Evolutionary conservation across 2,113 vertebrate species (phyloP).

Genomic region (Nerophis ophidion): DNA sequence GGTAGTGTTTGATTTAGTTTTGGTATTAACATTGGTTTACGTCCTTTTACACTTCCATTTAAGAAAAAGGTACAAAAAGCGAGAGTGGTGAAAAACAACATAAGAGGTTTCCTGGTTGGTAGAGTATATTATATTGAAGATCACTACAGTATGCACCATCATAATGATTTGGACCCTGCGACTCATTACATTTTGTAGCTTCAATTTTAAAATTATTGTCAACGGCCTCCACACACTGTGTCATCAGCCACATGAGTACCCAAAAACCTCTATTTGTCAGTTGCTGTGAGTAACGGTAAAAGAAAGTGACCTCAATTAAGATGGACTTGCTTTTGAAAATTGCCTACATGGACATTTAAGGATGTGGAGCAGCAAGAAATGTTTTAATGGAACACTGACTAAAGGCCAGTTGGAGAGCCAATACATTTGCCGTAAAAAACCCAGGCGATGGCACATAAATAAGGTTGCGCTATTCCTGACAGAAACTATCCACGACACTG

Average conservation of each 20-base stretch:
- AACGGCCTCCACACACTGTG: constrained; percentile 37
- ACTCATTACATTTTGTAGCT: background rate
- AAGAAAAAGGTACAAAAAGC: no score
- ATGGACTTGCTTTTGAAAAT: constrained; percentile 67
- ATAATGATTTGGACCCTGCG: no score
- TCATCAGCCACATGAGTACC: constrained; percentile 29
- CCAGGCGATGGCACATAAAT: constrained; percentile 66
- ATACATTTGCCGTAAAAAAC: constrained; percentile 68
- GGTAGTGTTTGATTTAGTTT: no score
- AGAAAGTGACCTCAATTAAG: constrained; percentile 73
- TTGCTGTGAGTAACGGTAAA: constrained; percentile 57
- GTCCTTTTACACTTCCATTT: no score
- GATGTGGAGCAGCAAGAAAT: constrained; percentile 49
- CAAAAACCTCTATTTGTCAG: constrained; percentile 52
- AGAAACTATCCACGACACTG: constrained; percentile 57
- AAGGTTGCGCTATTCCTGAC: constrained; percentile 63
- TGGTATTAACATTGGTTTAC: no score
- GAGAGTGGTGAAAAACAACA: no score
- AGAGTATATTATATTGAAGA: no score
- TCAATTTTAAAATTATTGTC: background rate
- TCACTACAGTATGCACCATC: no score
- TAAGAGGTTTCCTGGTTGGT: no score
- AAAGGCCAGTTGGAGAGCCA: constrained; percentile 64
- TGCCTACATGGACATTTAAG: constrained; percentile 63
- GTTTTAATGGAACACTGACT: constrained; percentile 73